Evolutionary conservation across 2,797 vertebrate species (phyloP).

Genomic region (Enteromius fasciolatus): DNA sequence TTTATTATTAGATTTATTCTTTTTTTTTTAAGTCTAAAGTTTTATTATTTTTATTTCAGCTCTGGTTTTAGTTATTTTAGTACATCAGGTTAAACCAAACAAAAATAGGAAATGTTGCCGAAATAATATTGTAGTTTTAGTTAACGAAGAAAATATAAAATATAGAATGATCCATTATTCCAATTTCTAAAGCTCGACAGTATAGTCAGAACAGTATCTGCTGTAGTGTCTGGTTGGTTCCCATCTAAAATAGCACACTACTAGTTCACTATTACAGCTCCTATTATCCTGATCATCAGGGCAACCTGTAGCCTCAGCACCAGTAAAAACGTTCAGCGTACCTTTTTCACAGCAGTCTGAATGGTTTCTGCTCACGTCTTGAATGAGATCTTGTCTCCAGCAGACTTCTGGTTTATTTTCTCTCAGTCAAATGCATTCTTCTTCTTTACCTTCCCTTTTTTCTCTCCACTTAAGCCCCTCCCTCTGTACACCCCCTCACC

Average conservation of each 20-base stretch:
- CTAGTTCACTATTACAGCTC: background rate
- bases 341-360: background rate
- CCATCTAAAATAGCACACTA: background rate
- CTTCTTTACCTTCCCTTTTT: constrained; percentile 58
- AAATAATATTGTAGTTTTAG: no score
- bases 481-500: constrained; percentile 64
- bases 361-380: constrained; percentile 27
- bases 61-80: background rate
- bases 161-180: no score
- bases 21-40: background rate
- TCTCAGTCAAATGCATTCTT: constrained; percentile 47
- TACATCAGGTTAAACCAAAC: background rate
- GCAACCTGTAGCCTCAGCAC: constrained; percentile 9
- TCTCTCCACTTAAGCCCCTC: constrained; percentile 57
- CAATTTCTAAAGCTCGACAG: no score
- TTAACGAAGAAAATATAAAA: no score
- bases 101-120: background rate
- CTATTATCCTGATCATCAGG: background rate
- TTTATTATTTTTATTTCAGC: background rate
- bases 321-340: background rate
- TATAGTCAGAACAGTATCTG: background rate
- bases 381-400: constrained; percentile 31
- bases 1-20: background rate
- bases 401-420: constrained; percentile 7
- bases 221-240: background rate